Evolutionary conservation across 2,888 invertebrate genomes (phyloP).

Genomic region (Dione vanillae): DNA sequence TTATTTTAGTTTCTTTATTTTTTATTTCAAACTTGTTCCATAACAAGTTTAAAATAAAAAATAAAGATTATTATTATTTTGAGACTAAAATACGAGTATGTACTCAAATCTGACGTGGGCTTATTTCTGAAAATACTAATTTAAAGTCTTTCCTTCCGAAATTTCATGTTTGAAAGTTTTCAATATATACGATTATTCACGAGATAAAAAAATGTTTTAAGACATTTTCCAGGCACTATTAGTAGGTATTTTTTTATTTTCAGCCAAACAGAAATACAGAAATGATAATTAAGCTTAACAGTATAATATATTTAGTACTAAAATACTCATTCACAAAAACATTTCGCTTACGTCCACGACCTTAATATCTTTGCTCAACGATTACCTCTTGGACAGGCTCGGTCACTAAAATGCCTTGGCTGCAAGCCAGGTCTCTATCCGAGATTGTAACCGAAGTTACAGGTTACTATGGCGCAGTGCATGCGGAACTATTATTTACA

Average conservation of each 20-base stretch:
- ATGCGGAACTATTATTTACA: slow-evolving; percentile 26
- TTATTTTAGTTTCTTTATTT: too few species aligned
- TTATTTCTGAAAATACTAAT: too few species aligned
- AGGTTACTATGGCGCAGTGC: slow-evolving; percentile 31
- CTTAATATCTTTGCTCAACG: slow-evolving; percentile 27
- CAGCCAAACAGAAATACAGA: not conserved
- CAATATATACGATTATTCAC: too few species aligned
- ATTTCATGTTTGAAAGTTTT: not conserved
- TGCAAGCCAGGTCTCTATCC: slow-evolving; percentile 27
- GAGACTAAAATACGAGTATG: too few species aligned
- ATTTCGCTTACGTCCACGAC: slow-evolving; percentile 6
- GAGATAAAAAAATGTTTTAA: too few species aligned
- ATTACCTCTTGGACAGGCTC: slow-evolving; percentile 24
- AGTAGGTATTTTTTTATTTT: not conserved
- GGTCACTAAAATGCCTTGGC: slow-evolving; percentile 34
- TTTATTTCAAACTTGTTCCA: too few species aligned
- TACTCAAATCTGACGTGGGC: too few species aligned
- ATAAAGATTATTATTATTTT: too few species aligned
- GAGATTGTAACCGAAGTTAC: slow-evolving; percentile 32
- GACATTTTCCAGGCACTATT: too few species aligned
- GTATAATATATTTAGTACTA: not conserved
- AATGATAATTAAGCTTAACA: not conserved
- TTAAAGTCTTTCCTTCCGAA: not conserved
- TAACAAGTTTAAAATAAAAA: too few species aligned
- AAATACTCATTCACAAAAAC: not conserved